These are phyloP conservation scores for Columba livia DNA, from an alignment of 2,113 vertebrate genomes.

Conservation along the genomic window DNA sequence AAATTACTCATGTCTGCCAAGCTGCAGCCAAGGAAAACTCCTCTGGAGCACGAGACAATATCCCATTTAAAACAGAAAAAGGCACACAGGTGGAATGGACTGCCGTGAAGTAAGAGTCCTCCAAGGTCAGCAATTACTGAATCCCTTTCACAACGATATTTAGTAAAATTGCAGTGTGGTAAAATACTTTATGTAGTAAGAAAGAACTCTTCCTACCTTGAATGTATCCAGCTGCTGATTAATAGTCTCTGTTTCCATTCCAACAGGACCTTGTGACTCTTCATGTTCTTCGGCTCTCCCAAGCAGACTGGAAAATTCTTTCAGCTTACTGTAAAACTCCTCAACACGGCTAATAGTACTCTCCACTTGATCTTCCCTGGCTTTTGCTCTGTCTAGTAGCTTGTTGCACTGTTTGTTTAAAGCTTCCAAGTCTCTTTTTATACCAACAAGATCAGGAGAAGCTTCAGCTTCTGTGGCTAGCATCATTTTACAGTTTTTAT, in stretches of 20 bases:
- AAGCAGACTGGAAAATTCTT: conserved; percentile 78
- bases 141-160: background rate
- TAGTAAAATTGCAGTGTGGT: background rate
- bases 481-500: conserved; percentile 91
- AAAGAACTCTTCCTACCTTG: conserved; percentile 82
- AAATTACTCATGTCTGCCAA: background rate
- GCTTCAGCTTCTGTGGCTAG: conserved; percentile 82
- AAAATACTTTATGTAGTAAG: background rate
- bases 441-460: conserved; percentile 90
- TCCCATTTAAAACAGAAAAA: background rate
- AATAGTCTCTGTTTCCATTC: conserved; percentile 93
- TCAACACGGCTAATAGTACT: conserved; percentile 78
- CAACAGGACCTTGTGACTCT: conserved; percentile 89
- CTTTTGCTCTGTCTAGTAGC: conserved; percentile 87
- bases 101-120: background rate
- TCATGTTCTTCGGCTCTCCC: conserved; percentile 83
- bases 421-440: conserved; percentile 92
- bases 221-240: conserved; percentile 92
- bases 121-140: background rate
- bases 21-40: background rate
- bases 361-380: conserved; percentile 84
- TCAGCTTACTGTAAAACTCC: conserved; percentile 83
- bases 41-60: background rate
- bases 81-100: background rate
- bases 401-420: conserved; percentile 95